These are phyloP conservation scores for Thalassaphorura encarpata DNA, from an alignment of 1,140 invertebrate species.

Conservation along the genomic window DNA sequence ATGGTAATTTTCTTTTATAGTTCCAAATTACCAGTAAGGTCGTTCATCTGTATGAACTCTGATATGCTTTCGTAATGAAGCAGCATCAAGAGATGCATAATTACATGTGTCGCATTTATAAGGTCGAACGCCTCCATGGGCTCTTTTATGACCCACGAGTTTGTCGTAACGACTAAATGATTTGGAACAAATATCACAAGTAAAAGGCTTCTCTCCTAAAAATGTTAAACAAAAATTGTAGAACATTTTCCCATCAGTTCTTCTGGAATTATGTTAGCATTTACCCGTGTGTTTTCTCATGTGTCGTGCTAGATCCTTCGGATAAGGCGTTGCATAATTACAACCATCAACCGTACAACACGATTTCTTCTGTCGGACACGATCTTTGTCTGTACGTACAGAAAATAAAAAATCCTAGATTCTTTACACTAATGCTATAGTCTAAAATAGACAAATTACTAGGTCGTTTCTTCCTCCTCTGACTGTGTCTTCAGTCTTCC, in stretches of 20 bases:
- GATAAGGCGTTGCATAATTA: constrained; percentile 34
- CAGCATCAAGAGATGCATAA: constrained; percentile 33
- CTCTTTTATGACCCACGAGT: constrained; percentile 51
- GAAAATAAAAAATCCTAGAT: too few relatives aligned
- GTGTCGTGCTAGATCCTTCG: constrained; percentile 37
- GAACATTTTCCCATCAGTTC: not conserved
- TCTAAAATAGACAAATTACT: too few relatives aligned
- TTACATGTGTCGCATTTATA: constrained; percentile 43
- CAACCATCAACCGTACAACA: constrained; percentile 33
- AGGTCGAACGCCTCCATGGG: constrained; percentile 54
- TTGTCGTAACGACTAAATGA: constrained; percentile 58
- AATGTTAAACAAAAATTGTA: constrained; percentile 13
- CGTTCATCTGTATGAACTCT: constrained; percentile 35
- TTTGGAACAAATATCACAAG: constrained; percentile 59
- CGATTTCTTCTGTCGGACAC: constrained; percentile 22
- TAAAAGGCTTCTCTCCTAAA: constrained; percentile 55
- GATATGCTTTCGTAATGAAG: constrained; percentile 34
- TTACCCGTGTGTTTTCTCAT: constrained; percentile 36
- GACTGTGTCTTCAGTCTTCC: too few relatives aligned
- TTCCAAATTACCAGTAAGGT: constrained; percentile 36
- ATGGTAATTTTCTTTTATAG: not conserved
- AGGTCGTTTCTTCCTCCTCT: too few relatives aligned
- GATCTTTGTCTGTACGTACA: not conserved
- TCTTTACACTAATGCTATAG: too few relatives aligned
- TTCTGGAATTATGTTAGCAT: constrained; percentile 7